Evolutionary conservation across 2,888 invertebrate genomes (phyloP).

Genomic region (Cataglyphis cursor): DNA sequence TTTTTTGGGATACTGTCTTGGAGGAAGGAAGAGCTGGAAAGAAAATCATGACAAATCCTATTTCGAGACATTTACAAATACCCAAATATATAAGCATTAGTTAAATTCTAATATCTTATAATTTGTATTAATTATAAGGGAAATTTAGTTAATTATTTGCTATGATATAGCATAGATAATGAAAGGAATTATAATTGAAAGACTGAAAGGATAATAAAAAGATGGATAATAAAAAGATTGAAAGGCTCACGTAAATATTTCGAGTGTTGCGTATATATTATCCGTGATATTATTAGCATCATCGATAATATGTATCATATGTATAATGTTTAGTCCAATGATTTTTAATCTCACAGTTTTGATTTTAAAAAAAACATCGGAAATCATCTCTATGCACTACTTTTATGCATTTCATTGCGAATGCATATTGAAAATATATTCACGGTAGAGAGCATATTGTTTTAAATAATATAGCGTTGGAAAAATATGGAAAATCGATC

Average conservation of each 20-base stretch:
- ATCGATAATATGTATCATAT: conserved; percentile 17
- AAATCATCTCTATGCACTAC: background rate
- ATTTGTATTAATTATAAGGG: background rate
- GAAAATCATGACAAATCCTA: background rate
- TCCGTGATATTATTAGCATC: conserved; percentile 51
- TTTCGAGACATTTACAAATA: background rate
- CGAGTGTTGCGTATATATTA: conserved; percentile 39
- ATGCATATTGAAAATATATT: background rate
- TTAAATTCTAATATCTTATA: background rate
- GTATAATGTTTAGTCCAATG: background rate
- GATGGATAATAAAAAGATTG: conserved; percentile 1
- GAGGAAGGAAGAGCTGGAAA: background rate
- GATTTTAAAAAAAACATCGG: background rate
- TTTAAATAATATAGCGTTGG: background rate
- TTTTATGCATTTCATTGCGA: background rate
- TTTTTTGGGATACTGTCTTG: background rate
- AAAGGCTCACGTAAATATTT: conserved; percentile 47
- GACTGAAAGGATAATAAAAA: too few species aligned
- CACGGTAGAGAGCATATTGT: background rate
- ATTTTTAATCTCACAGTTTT: conserved; percentile 9
- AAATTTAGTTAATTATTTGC: background rate
- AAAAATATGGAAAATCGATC: background rate
- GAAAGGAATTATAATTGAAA: conserved; percentile 35
- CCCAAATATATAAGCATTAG: background rate
- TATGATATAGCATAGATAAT: background rate